These are phyloP conservation scores for Cyphomyrus plagiostoma DNA, from an alignment of 2,113 vertebrate species.

Conservation along the genomic window DNA sequence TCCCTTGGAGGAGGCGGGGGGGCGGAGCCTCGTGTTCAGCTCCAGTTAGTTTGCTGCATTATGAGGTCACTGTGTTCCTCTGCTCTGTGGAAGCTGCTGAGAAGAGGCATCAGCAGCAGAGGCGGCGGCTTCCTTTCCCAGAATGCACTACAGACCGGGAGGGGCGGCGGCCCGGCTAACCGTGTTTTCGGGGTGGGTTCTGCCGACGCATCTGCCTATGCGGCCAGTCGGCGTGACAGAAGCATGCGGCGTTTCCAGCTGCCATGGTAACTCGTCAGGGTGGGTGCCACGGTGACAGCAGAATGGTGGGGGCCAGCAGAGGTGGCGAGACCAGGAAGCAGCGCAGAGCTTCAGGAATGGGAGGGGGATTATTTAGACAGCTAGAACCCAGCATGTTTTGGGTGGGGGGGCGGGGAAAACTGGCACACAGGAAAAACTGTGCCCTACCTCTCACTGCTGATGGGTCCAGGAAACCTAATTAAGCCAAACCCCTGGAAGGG, in stretches of 20 bases:
- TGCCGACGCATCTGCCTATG: neutral
- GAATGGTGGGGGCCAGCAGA: neutral
- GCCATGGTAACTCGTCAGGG: neutral
- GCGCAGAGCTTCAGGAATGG: neutral
- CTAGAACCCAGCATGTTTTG: neutral
- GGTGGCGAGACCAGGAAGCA: neutral
- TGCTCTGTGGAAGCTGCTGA: neutral
- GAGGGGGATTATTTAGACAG: neutral
- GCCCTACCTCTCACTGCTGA: neutral
- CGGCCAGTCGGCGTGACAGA: neutral
- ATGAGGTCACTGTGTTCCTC: slow-evolving; percentile 12
- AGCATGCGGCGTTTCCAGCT: neutral
- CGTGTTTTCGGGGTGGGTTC: neutral
- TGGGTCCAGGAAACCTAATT: neutral
- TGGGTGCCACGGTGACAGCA: neutral
- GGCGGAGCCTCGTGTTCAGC: neutral
- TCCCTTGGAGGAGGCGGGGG: neutral
- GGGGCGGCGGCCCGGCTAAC: neutral
- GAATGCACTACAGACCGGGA: neutral
- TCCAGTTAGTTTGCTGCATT: slow-evolving; percentile 5
- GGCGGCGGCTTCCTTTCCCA: neutral
- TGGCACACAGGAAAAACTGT: neutral
- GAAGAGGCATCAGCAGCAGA: neutral
- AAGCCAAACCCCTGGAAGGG: neutral
- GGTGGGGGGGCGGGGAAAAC: neutral